Base-by-base conservation (phyloP, 2,113 vertebrate genomes). In the Nesoenas mayeri region DNA sequence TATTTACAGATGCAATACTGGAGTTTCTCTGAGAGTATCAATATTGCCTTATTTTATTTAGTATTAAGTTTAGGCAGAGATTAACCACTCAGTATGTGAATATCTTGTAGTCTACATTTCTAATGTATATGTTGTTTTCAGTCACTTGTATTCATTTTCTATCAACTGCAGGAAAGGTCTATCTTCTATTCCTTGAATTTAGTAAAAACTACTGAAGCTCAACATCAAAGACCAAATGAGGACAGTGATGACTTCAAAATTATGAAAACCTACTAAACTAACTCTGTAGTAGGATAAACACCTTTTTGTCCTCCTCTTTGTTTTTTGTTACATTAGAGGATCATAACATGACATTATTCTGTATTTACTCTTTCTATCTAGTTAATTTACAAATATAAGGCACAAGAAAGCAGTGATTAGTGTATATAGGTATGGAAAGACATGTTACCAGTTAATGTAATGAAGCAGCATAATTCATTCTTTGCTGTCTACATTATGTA, bases 401-500 rank as follows among this genome's bases (percentile, higher is more conserved):
- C 80, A 79, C 61, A 38, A 65, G 80, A 81, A 94, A 84, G 38
- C 86, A 34, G 80, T 72, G 73, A 96, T 96, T 95, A 97, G 61
- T n/a, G 6, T 94, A 71, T 83, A 85, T 75, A 95, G 94, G 91
- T 56, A 73, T 73, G 79, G 88, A 89, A 97, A 91, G 95, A 92
- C 73, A 29, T 81, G 91, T 48, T 94, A 96, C 88, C 79, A 92
- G 92, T 92, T 96, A 91, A 91, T 87, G 95, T 95, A 97, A 96
- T 96, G 96, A 96, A 96, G 92, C 77, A 85, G 80, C 92, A 85
- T 96, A 95, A 96, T 96, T 96, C 96, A 94, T 95, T 88, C 95
- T 91, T 96, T 95, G 91, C 93, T 95, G 92, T 96, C 95, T 93
- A 29, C 90, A 51, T 96, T 96, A 92, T 89, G 94, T 95, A 84